Evolutionary conservation across 2,797 vertebrate genomes (phyloP).

Genomic region (Sorex maritimensis): DNA sequence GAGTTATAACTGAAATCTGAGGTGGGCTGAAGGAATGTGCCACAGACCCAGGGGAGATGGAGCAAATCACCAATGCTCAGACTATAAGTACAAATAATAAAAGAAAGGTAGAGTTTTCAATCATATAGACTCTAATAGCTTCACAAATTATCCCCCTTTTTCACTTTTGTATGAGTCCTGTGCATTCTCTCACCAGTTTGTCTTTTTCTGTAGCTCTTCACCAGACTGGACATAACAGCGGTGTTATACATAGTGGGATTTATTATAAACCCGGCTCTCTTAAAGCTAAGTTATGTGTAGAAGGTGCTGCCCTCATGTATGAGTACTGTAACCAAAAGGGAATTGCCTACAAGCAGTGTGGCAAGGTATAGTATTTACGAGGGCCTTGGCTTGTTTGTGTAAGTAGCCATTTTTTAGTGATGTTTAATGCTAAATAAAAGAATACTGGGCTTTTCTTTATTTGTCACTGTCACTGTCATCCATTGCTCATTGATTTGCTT

Average conservation of each 20-base stretch:
- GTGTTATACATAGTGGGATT: slow-evolving; percentile 98
- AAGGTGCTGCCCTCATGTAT: slow-evolving; percentile 95
- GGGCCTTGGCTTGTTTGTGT: slow-evolving; percentile 22
- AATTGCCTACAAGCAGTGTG: slow-evolving; percentile 96
- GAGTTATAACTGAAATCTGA: slow-evolving; percentile 7
- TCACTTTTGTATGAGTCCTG: slow-evolving; percentile 15
- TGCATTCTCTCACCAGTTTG: slow-evolving; percentile 65
- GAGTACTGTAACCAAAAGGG: slow-evolving; percentile 96
- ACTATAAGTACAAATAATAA: background rate
- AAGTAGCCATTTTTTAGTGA: slow-evolving; percentile 45
- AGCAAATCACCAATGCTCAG: background rate
- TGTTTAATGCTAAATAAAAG: slow-evolving; percentile 40
- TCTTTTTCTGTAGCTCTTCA: slow-evolving; percentile 91
- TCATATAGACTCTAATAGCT: background rate
- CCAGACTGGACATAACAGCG: slow-evolving; percentile 98
- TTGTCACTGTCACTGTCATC: background rate
- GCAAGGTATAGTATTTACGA: slow-evolving; percentile 91
- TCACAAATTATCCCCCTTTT: background rate
- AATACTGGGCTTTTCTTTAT: background rate
- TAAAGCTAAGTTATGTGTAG: slow-evolving; percentile 97
- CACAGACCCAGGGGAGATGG: background rate
- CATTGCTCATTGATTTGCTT: no score
- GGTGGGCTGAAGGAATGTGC: background rate
- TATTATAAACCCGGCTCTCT: slow-evolving; percentile 98
- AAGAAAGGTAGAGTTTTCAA: background rate